These are phyloP conservation scores for Geopemphigus sp. DNA, from an alignment of 1,140 invertebrate genomes.

Conservation along the genomic window DNA sequence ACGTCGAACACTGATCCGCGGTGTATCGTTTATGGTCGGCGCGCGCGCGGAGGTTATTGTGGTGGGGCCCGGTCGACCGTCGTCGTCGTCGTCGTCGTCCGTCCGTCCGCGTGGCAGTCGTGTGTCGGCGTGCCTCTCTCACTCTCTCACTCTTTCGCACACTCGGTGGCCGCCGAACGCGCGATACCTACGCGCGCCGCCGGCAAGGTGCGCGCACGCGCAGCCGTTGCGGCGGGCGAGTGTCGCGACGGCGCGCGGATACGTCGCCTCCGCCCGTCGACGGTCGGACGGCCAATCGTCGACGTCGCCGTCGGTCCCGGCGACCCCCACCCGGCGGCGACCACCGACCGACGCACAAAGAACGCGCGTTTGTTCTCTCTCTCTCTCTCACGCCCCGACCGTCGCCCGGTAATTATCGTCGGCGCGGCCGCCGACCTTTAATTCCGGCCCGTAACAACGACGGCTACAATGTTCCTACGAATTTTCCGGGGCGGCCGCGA, in stretches of 20 bases:
- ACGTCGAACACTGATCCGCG: slow-evolving; percentile 42
- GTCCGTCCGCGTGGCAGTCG: slow-evolving; percentile 34
- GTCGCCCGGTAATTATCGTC: no score
- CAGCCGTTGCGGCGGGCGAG: background rate
- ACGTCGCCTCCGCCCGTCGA: background rate
- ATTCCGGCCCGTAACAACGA: no score
- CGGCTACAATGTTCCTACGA: no score
- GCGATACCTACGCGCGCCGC: background rate
- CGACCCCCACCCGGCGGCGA: background rate
- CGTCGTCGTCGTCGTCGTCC: slow-evolving; percentile 32
- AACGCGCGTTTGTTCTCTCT: no score
- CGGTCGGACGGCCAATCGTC: background rate
- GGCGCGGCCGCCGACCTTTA: no score
- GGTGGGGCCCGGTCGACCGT: slow-evolving; percentile 34
- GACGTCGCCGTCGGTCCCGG: background rate
- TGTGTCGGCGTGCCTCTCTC: slow-evolving; percentile 30
- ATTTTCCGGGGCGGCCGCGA: no score
- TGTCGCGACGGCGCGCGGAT: background rate
- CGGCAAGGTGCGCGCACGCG: background rate
- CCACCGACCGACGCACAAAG: background rate
- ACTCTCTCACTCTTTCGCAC: slow-evolving; percentile 2
- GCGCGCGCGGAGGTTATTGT: slow-evolving; percentile 49
- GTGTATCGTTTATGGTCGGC: slow-evolving; percentile 45
- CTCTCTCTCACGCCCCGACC: no score
- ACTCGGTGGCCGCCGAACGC: background rate